Evolutionary conservation across 2,888 invertebrate genomes (phyloP), one percentile per base, ranked within the genome.

Genomic region (Dusona sp.): DNA sequence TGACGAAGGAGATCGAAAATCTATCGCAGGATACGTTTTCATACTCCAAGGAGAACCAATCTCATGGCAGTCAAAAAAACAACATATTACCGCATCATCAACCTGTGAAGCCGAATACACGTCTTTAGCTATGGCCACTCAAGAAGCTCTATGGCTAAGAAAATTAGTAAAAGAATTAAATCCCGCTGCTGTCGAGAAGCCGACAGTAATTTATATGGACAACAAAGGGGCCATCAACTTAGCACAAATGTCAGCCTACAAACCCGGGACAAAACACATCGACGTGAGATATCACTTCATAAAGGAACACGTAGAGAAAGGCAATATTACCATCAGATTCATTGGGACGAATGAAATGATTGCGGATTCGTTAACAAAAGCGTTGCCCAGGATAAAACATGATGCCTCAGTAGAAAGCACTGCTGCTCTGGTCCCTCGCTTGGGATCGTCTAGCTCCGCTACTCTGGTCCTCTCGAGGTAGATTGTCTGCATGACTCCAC

Each of bases 11-110:
- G 89, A 90, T 42, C 77, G 91, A 75, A 88, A 85, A 64, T 91
- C 91, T 9, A 88, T 88, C 7, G 89, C 90, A 16, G 92, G 91
- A 0, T 90, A 88, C 80, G 79, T 90, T 8, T 91, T 90, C 33
- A 33, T 73, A 88, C 70, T 88, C 29, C 83, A 83, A 67, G 90
- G 89, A 29, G 91, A 90, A n/a, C 77, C 90, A 65, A 87, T 92
- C 22, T 85, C 88, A 1, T 92, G 92, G 91, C 64, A 67, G 80
- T 64, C 64, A 29, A 11, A 29, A 11, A 64, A 33, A 33, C 64
- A 64, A 29, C 64, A 64, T 11, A 64, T 4, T 16, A 29, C 29
- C 13, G 64, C 29, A 64, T 9, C 16, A 3, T 64, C 64, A 29
- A 64, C 64, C 29, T 29, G 29, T 29, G 64, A 64, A 16, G 64